Base-by-base conservation (phyloP, 2,797 vertebrate genomes). In the Pangasius krempfi region DNA sequence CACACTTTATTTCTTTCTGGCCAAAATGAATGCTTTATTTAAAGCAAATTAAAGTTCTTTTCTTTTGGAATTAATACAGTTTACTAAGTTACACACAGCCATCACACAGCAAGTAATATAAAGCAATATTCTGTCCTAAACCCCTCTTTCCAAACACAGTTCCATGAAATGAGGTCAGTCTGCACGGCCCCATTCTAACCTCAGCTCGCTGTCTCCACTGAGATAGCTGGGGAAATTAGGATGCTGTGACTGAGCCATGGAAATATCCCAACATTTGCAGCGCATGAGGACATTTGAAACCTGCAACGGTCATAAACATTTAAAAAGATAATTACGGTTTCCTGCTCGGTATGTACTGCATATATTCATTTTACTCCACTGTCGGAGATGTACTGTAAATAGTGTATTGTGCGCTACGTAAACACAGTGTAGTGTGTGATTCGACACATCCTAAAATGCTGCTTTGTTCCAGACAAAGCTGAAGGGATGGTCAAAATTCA, bases 131-230 rank as follows among this genome's bases (percentile, higher is more conserved):
- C 68, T 78, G 47, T 79, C 52, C 70, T 79, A 68, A 56, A 54
- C 79, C 68, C 86, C 62, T 75, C 86, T 89, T 83, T 89, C 52
- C 86, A 87, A 88, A 80, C 66, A 47, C 64, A 30, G 56, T 86
- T 84, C 87, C 73, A 72, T 88, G 75, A 88, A 87, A 89, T 84
- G 88, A 89, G 89, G 89, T 90, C 89, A 90, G 89, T 14, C 75
- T 64, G 83, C 81, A 85, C 13, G 70, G 73, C 85, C 73, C 50
- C 50, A 8, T 80, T 80, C 80, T 81, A 87, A 89, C 84, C 87
- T 87, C 86, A 73, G 62, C 81, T 85, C 56, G n/a, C 64, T 60
- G 85, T 58, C 88, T 90, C 88, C 87, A 8, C 73, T 27, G 89
- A 88, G 91, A 89, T 87, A 62, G 62, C 82, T 83, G 85, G 54